Evolutionary conservation across 2,888 invertebrate genomes (phyloP).

Genomic region (Mactromeris polynyma): DNA sequence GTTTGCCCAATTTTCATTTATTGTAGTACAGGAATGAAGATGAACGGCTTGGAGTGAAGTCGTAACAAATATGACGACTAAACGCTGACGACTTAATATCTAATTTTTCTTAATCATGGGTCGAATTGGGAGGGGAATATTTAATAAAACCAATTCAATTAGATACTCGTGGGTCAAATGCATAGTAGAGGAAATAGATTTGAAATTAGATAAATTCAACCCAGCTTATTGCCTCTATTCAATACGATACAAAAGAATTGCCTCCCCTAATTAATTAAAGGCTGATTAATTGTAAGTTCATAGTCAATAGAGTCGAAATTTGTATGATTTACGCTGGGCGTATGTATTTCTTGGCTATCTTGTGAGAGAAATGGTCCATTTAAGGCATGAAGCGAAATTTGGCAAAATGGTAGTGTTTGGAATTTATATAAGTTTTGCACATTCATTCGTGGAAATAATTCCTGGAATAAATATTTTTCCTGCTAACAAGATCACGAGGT

Average conservation of each 20-base stretch:
- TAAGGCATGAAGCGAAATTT: background rate
- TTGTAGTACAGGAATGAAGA: slow-evolving; percentile 10
- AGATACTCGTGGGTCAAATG: slow-evolving; percentile 43
- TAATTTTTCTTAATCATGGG: slow-evolving; percentile 60
- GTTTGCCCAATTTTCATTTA: slow-evolving; percentile 32
- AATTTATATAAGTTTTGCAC: background rate
- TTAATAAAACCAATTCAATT: slow-evolving; percentile 60
- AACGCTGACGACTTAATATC: slow-evolving; percentile 61
- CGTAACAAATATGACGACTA: slow-evolving; percentile 64
- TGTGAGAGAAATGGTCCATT: background rate
- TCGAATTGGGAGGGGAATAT: slow-evolving; percentile 30
- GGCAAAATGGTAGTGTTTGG: background rate
- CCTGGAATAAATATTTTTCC: background rate
- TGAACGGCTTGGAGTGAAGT: slow-evolving; percentile 47
- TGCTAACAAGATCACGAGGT: background rate
- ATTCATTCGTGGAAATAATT: background rate
- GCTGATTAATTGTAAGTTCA: slow-evolving; percentile 51
- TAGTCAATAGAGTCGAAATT: slow-evolving; percentile 39
- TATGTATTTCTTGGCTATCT: slow-evolving; percentile 27
- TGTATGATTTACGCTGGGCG: slow-evolving; percentile 29
- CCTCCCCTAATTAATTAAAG: slow-evolving; percentile 55
- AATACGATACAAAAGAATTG: slow-evolving; percentile 27
- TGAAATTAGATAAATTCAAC: slow-evolving; percentile 54
- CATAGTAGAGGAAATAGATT: slow-evolving; percentile 44
- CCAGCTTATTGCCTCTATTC: slow-evolving; percentile 44